Conservation (phyloP, 2,113 vertebrate species). For the Cervus canadensis region DNA sequence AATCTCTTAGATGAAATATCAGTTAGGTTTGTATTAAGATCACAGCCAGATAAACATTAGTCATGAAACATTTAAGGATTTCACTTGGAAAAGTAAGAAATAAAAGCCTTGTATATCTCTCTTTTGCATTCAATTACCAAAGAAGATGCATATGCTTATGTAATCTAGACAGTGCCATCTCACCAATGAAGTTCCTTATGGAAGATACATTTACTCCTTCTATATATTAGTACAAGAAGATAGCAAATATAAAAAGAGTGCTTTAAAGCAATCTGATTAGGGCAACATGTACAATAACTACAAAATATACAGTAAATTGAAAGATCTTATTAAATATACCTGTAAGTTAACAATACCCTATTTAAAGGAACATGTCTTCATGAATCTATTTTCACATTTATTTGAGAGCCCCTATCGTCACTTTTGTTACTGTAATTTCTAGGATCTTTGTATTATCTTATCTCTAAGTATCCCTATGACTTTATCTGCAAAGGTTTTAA, state of each 20-base stretch:
- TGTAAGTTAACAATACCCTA: slow-evolving; percentile 72
- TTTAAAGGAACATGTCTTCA: slow-evolving; percentile 66
- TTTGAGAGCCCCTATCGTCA: neutral
- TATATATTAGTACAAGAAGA: slow-evolving; percentile 68
- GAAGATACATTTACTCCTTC: slow-evolving; percentile 5
- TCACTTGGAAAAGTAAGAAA: slow-evolving; percentile 33
- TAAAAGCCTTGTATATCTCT: neutral
- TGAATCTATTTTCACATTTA: slow-evolving; percentile 59
- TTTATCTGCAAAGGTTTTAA: slow-evolving; percentile 6
- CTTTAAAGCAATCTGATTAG: slow-evolving; percentile 63
- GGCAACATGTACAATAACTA: slow-evolving; percentile 80
- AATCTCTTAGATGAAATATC: slow-evolving; percentile 60
- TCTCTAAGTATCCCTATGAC: neutral
- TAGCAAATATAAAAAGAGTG: slow-evolving; percentile 67
- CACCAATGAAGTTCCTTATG: slow-evolving; percentile 13
- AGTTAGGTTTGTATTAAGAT: slow-evolving; percentile 49
- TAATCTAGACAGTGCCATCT: slow-evolving; percentile 55
- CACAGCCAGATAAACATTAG: slow-evolving; percentile 29
- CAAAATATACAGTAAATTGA: slow-evolving; percentile 83
- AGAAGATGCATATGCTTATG: slow-evolving; percentile 25
- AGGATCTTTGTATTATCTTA: neutral
- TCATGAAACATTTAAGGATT: slow-evolving; percentile 65
- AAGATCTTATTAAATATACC: slow-evolving; percentile 80
- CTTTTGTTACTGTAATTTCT: slow-evolving; percentile 20
- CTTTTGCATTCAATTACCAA: slow-evolving; percentile 42